A percentile compares a stretch with the other conserved stretches of the same genome.
Evolutionary conservation across 2,797 vertebrate species (phyloP).

Genomic region (Yasuhikotakia modesta): DNA sequence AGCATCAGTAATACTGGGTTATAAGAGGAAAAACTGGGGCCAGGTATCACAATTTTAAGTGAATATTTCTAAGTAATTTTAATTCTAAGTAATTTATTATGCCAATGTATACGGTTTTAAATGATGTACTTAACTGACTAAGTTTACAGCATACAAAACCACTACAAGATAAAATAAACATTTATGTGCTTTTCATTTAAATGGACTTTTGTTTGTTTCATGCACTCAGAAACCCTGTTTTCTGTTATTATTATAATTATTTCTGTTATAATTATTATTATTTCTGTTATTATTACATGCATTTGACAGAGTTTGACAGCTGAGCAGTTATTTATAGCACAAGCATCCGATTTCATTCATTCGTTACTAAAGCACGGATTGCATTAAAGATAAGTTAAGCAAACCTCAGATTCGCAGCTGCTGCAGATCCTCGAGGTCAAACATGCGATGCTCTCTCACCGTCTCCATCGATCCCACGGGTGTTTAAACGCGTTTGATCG

Average conservation of each 20-base stretch:
- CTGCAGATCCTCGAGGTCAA: neutral
- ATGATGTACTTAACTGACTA: no score
- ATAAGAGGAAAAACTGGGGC: no score
- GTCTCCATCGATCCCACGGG: constrained; percentile 17
- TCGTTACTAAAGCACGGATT: neutral
- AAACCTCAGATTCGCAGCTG: neutral
- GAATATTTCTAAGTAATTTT: no score
- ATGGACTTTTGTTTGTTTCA: neutral
- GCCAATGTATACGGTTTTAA: no score
- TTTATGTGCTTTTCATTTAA: no score
- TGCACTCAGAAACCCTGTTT: neutral
- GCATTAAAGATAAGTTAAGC: neutral
- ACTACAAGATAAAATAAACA: no score
- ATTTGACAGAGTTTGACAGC: constrained; percentile 3
- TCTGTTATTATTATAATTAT: no score
- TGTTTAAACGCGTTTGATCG: neutral
- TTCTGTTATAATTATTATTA: no score
- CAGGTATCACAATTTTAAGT: no score
- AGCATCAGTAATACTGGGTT: no score
- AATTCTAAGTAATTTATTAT: no score
- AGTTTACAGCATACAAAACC: no score
- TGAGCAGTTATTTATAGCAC: constrained; percentile 30
- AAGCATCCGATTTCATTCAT: constrained; percentile 18
- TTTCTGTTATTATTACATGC: neutral
- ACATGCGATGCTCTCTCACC: constrained; percentile 33